phyloP scores from a whole-genome alignment of 2,113 vertebrate species.

The Aegithalos caudatus region DNA sequence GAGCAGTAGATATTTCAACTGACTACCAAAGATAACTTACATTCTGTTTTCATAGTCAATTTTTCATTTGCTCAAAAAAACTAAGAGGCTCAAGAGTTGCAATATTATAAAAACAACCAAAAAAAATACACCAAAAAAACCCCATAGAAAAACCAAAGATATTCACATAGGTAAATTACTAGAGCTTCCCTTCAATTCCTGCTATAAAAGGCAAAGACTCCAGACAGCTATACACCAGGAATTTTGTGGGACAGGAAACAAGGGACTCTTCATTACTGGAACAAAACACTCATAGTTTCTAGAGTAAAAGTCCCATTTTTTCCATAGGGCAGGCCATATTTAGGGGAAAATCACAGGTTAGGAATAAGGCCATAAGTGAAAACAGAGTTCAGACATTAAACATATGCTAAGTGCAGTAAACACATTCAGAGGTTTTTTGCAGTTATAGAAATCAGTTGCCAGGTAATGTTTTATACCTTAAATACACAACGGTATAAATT shows the following conservation, averaged over 20 bases:
- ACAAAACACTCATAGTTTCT: not conserved
- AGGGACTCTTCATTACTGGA: not conserved
- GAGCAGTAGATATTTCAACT: slow-evolving; percentile 66
- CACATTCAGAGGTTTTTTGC: not conserved
- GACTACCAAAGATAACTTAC: slow-evolving; percentile 61
- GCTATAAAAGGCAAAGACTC: not conserved
- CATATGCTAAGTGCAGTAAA: not conserved
- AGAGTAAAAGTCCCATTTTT: slow-evolving; percentile 7
- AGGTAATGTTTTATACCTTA: not conserved
- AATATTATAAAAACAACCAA: not conserved
- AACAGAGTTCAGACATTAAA: slow-evolving; percentile 37
- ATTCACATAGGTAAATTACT: not conserved
- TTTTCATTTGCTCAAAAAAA: slow-evolving; percentile 46
- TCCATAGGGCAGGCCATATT: not conserved
- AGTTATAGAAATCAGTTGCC: not conserved
- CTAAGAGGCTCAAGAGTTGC: slow-evolving; percentile 1
- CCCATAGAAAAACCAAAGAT: not conserved
- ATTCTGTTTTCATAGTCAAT: slow-evolving; percentile 24
- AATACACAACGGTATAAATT: not conserved
- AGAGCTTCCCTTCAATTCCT: not conserved
- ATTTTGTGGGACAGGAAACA: not conserved
- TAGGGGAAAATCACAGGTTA: slow-evolving; percentile 17
- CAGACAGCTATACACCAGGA: not conserved
- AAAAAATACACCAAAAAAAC: fast-evolving
- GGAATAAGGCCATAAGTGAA: not conserved